Evolutionary conservation across 2,797 vertebrate species (phyloP).

Genomic region (Varecia variegata): DNA sequence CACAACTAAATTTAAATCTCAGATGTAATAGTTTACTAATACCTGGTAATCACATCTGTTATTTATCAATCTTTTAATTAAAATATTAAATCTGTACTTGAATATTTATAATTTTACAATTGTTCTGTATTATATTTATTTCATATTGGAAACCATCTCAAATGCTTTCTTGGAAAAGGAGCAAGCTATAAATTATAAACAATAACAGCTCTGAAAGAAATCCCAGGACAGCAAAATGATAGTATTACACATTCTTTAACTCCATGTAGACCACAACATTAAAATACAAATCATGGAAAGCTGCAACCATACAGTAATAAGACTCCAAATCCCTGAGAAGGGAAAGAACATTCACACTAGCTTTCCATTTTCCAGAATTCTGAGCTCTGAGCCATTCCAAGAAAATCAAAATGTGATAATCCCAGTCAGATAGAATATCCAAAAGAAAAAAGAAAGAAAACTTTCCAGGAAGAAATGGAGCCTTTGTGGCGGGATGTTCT

Average conservation of each 20-base stretch:
- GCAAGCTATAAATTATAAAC: conserved; percentile 45
- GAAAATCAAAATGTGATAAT: conserved; percentile 73
- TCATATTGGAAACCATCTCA: background rate
- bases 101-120: background rate
- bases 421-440: conserved; percentile 56
- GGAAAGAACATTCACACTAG: background rate
- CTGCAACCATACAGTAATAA: conserved; percentile 4
- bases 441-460: conserved; percentile 50
- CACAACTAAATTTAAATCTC: conserved; percentile 24
- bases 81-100: background rate
- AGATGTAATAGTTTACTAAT: background rate
- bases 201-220: conserved; percentile 39
- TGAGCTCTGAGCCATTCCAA: conserved; percentile 57
- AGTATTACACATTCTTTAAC: background rate
- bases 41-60: background rate
- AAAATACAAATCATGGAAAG: conserved; percentile 30
- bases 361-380: conserved; percentile 55
- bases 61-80: conserved; percentile 4
- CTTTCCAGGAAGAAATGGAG: conserved; percentile 52
- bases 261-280: background rate
- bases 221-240: background rate
- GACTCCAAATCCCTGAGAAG: conserved; percentile 58
- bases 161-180: conserved; percentile 5
- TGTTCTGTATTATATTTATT: background rate
- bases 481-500: conserved; percentile 8